phyloP scores from a whole-genome alignment of 2,113 vertebrate species.

The Bos javanicus region DNA sequence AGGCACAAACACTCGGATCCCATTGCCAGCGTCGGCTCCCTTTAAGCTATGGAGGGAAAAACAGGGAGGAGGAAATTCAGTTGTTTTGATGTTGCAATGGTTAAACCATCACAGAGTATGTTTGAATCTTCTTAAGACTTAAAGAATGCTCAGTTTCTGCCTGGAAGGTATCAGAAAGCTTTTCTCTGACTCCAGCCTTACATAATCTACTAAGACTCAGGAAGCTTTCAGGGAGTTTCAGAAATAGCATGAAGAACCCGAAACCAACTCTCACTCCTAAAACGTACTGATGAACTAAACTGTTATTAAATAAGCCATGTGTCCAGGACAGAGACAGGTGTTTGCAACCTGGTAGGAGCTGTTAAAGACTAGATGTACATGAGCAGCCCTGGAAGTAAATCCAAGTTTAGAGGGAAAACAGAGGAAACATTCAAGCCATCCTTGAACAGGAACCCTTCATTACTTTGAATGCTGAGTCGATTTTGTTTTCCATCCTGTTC shows the following conservation, averaged over 20 bases:
- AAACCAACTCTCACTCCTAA: not conserved
- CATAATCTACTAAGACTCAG: not conserved
- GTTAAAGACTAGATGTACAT: not conserved
- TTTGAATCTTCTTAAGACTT: not conserved
- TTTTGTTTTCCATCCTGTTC: not conserved
- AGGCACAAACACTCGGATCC: constrained; percentile 94
- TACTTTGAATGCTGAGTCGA: not conserved
- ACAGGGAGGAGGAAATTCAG: not conserved
- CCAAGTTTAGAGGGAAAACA: not conserved
- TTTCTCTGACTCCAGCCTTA: not conserved
- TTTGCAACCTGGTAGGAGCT: not conserved
- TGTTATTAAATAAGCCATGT: not conserved
- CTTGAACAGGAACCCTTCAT: not conserved
- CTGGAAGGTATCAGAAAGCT: not conserved
- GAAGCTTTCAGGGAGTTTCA: not conserved
- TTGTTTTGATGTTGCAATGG: not conserved
- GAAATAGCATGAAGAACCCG: not conserved
- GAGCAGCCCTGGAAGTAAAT: not conserved
- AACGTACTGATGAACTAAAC: not conserved
- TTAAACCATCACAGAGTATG: not conserved
- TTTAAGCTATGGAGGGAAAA: constrained; percentile 85
- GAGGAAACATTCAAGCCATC: not conserved
- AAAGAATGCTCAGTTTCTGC: not conserved
- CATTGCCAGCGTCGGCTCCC: constrained; percentile 94
- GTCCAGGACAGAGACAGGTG: not conserved